Base-by-base conservation (phyloP, 1,140 invertebrate species). In the Antheraea mylitta region DNA sequence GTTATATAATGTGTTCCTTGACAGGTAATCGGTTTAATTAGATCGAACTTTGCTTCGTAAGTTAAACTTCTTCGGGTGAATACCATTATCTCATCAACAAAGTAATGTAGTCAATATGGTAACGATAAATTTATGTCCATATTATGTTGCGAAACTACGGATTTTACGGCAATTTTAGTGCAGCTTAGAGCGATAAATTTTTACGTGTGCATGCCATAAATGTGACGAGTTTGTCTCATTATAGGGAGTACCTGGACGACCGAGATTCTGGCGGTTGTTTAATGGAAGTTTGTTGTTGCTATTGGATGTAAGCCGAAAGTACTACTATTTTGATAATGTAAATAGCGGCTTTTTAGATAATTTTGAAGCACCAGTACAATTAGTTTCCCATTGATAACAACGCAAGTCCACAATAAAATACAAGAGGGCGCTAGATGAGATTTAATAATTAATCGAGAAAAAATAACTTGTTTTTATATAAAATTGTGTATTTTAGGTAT, bases 141-240 rank as follows among this genome's bases (percentile, higher is more conserved):
- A 61, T 68, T 58, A 66, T 61, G 37, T 36, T 7, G 10, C 63
- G 36, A 48, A 68, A 63, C 38, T 65, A 58, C 68, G 37, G 53
- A 62, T 63, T 74, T 74, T 68, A 74, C 64, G 64, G 67, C 62
- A 58, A 66, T 74, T 74, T 74, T 71, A 74, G 66, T 66, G 72
- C 69, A 70, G 62, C 66, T 67, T 58, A 66, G 64, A 48, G 42
- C 63, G 37, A 71, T 74, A 74, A 66, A 69, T 72, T 69, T 69
- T 72, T 72, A 64, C 71, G 61, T 67, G 59, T 64, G 65, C 65
- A 30, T 42, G 16, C 61, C n/a, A 37, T 18, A 63, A 30, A 1
- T 63, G 37, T 0, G 11, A 53, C 13, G 16, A 6, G 16, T 13
- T 5, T 53, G 45, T 53, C 45, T 53, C 16, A 1, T 10, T 53